Conservation (phyloP, 2,888 invertebrate species). For the Tridacna gigas region DNA sequence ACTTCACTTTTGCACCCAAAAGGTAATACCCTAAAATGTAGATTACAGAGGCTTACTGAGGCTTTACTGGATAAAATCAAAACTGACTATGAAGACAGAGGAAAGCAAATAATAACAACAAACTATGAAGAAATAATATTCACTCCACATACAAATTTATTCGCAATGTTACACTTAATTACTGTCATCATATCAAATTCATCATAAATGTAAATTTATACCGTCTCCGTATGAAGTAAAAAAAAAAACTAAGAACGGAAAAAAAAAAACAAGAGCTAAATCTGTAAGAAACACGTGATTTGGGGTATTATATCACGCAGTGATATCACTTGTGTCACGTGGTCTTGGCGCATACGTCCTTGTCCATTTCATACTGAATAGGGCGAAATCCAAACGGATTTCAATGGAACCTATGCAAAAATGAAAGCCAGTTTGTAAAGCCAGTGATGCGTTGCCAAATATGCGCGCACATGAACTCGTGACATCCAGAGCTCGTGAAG, state of each 20-base stretch:
- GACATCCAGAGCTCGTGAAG: neutral
- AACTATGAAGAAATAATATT: neutral
- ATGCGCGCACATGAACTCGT: neutral
- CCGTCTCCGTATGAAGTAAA: neutral
- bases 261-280: too few species aligned
- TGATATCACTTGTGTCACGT: conserved; percentile 7
- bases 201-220: neutral
- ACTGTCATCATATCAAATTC: neutral
- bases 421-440: conserved; percentile 45
- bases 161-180: neutral
- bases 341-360: conserved; percentile 5
- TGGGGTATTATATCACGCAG: neutral
- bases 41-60: too few species aligned
- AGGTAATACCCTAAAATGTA: too few species aligned
- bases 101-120: neutral
- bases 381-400: conserved; percentile 33
- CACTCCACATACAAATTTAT: neutral
- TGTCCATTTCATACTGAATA: neutral
- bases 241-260: neutral
- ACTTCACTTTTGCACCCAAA: too few species aligned
- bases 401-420: conserved; percentile 45
- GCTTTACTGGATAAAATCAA: too few species aligned
- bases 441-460: conserved; percentile 20
- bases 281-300: neutral
- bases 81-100: too few species aligned